phyloP scores from a whole-genome alignment of 2,113 vertebrate genomes.

The Thryonomys swinderianus region DNA sequence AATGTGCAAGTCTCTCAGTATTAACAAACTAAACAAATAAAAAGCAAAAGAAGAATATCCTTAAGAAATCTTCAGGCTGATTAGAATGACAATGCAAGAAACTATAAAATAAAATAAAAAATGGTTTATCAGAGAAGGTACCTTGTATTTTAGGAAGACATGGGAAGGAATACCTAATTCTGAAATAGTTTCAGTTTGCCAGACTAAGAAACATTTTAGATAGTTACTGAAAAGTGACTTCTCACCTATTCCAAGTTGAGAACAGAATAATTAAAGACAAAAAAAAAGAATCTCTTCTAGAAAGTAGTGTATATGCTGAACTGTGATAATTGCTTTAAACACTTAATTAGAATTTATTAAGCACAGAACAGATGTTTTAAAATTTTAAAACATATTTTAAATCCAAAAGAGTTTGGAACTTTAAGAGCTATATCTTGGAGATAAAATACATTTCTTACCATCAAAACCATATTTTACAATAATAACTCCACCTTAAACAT shows the following conservation, averaged over 20 bases:
- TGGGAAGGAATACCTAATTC: background rate
- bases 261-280: background rate
- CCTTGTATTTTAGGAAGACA: background rate
- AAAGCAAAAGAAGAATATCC: background rate
- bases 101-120: background rate
- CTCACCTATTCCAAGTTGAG: background rate
- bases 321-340: background rate
- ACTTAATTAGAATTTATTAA: background rate
- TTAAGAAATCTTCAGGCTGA: background rate
- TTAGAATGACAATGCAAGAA: background rate
- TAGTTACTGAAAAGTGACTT: background rate
- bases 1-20: background rate
- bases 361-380: background rate
- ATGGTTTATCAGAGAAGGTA: background rate
- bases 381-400: background rate
- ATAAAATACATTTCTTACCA: background rate
- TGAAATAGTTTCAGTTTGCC: background rate
- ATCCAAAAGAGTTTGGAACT: background rate
- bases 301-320: background rate
- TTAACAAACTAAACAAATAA: slow-evolving; percentile 19
- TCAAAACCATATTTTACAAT: background rate
- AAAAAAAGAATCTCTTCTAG: background rate
- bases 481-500: background rate
- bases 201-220: background rate
- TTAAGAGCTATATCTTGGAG: background rate